A percentile compares a stretch with the other conserved stretches of the same genome.
phyloP scores from a whole-genome alignment of 2,113 vertebrate genomes.

The Pseudonaja textilis region DNA sequence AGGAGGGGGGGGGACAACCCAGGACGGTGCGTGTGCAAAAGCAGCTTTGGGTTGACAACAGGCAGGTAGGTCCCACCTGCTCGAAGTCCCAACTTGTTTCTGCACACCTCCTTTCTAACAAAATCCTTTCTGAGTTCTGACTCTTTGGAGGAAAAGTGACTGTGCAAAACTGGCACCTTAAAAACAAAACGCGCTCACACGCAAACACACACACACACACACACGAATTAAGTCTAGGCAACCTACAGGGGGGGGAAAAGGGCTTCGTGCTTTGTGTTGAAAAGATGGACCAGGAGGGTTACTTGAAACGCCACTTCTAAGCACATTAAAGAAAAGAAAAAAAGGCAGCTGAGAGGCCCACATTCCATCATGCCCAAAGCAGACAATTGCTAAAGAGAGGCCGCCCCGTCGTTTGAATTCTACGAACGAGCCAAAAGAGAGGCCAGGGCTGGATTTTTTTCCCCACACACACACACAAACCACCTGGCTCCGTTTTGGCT shows the following conservation, averaged over 20 bases:
- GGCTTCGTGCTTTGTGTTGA: too few relatives aligned
- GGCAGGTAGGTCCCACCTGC: not conserved
- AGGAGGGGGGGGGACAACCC: not conserved
- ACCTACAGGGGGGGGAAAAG: not conserved
- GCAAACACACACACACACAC: too few relatives aligned
- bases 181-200: not conserved
- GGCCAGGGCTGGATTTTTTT: accelerated
- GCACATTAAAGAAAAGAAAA: not conserved
- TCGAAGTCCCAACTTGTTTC: not conserved
- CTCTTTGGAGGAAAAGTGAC: constrained; percentile 18
- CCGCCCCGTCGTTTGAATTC: not conserved
- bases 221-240: not conserved
- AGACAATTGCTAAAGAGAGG: too few relatives aligned
- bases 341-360: not conserved
- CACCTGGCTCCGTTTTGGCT: not conserved
- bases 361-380: not conserved
- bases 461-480: not conserved
- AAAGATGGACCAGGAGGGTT: not conserved
- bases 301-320: constrained; percentile 19
- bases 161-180: constrained; percentile 26
- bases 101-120: not conserved
- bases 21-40: not conserved
- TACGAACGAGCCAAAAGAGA: not conserved
- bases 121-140: constrained; percentile 14
- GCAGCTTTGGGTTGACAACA: not conserved